These are phyloP conservation scores for Amphipyra tragopoginis DNA, from an alignment of 2,888 invertebrate genomes.

Conservation along the genomic window DNA sequence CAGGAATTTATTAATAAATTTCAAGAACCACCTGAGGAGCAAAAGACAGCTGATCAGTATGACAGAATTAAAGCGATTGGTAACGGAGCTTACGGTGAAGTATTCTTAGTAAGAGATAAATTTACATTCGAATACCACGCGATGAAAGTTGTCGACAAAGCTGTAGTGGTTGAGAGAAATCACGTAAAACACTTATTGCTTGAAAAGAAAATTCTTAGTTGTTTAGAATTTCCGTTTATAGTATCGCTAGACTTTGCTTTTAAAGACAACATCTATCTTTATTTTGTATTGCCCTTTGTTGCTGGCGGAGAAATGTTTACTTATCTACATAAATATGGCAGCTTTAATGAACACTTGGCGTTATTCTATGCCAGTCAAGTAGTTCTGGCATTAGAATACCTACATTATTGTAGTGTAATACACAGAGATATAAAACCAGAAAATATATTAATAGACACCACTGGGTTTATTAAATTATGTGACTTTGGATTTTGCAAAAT, in stretches of 20 bases:
- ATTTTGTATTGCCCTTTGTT: constrained; percentile 95
- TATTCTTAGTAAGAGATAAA: constrained; percentile 93
- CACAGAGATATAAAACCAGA: constrained; percentile 98
- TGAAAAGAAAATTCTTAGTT: constrained; percentile 96
- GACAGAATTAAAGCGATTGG: constrained; percentile 94
- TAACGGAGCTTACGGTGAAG: constrained; percentile 97
- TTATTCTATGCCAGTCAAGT: constrained; percentile 98
- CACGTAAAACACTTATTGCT: constrained; percentile 96
- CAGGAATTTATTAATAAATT: constrained; percentile 73
- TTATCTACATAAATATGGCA: constrained; percentile 91
- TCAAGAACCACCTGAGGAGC: constrained; percentile 51
- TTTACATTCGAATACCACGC: constrained; percentile 92
- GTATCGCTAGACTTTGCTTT: constrained; percentile 94
- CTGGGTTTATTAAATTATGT: constrained; percentile 95
- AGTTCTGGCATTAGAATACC: constrained; percentile 96
- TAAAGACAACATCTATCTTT: constrained; percentile 96
- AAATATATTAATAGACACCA: constrained; percentile 94
- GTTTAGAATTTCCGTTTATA: constrained; percentile 95
- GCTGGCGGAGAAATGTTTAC: constrained; percentile 96
- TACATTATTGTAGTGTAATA: constrained; percentile 95
- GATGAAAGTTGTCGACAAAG: constrained; percentile 96
- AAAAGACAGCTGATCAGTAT: constrained; percentile 89
- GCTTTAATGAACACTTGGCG: constrained; percentile 93
- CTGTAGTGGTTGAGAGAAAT: constrained; percentile 95
- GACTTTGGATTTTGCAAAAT: constrained; percentile 98